These are phyloP conservation scores for Beroe ovata DNA, from an alignment of 37 sponge, comb jelly and placozoan species.

Conservation along the genomic window DNA sequence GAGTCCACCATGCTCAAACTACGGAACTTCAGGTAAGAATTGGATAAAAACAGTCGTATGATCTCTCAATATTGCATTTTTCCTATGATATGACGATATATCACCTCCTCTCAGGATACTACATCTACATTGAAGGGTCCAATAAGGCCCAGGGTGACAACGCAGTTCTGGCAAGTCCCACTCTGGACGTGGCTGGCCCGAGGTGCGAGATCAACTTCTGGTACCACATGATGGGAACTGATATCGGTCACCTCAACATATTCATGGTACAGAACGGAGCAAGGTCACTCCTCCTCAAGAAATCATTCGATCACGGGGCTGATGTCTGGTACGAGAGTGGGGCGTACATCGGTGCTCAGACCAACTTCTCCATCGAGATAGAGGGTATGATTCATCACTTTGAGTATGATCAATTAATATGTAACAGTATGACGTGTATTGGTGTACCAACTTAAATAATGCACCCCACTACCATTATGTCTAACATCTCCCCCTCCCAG, in stretches of 20 bases:
- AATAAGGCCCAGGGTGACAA: neutral
- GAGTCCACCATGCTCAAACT: conserved; percentile 35
- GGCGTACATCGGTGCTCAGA: conserved; percentile 59
- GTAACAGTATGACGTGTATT: no score
- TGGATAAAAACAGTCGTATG: neutral
- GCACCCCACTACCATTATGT: no score
- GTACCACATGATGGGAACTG: conserved; percentile 58
- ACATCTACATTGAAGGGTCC: conserved; percentile 52
- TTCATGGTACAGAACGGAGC: neutral
- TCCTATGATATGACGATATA: neutral
- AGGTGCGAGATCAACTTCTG: conserved; percentile 44
- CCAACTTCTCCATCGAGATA: conserved; percentile 42
- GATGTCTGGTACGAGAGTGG: conserved; percentile 63
- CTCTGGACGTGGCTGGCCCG: neutral
- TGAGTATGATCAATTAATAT: no score
- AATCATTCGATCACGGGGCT: conserved; percentile 44
- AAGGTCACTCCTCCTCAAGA: conserved; percentile 1
- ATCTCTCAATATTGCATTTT: neutral
- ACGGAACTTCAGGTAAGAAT: neutral
- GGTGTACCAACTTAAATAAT: no score
- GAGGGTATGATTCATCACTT: conserved; percentile 34
- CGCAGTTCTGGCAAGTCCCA: conserved; percentile 14
- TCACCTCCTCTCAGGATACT: conserved; percentile 30
- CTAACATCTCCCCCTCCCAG: no score
- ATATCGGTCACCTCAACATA: conserved; percentile 37